Base-by-base conservation (phyloP, 2,888 invertebrate genomes). In the Fissipunctia ypsillon region DNA sequence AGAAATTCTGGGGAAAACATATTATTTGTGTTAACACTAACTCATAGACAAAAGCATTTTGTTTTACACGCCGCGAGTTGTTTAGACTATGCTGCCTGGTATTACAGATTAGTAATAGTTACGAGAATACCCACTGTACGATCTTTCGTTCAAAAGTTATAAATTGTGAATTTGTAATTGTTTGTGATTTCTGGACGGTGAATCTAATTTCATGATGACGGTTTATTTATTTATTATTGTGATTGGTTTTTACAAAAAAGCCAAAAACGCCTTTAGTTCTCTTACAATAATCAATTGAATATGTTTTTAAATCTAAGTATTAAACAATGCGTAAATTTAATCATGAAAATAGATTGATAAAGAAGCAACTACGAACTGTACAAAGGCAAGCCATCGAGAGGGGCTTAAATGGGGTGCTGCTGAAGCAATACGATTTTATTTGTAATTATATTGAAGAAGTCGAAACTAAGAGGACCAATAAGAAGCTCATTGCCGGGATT, bases 301-400 rank as follows among this genome's bases (percentile, higher is more conserved):
- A 87, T 86, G 86, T 72, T 75, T 73, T 56, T 48, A 56, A 71
- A 41, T 52, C 31, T 48, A 63, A 63, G 28, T 31, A 63, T 16
- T 73, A 81, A 65, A 88, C 31, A 84, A 88, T 88, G 88, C 83
- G 72, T 74, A 81, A 76, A 59, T 41, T 72, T 64, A 78, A 45
- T 28, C 77, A 68, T 63, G 77, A 75, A 41, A 72, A 70, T 45
- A 79, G 56, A 76, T 54, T 76, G 61, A 38, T 87, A 65, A 76
- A 75, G 41, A 81, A 85, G 73, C 84, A 72, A 28, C 69, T 95
- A 76, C 88, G 87, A 85, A 69, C 54, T 54, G 75, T 94, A 67
- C 95, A 95, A 89, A 91, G 83, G 75, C 89, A 80, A 85, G 95
- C 94, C 38, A 85, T 93, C 69, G 81, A 88, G 78, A 90, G 87